phyloP scores from a whole-genome alignment of 1,140 invertebrate species.

The Drosophila ercepeae region DNA sequence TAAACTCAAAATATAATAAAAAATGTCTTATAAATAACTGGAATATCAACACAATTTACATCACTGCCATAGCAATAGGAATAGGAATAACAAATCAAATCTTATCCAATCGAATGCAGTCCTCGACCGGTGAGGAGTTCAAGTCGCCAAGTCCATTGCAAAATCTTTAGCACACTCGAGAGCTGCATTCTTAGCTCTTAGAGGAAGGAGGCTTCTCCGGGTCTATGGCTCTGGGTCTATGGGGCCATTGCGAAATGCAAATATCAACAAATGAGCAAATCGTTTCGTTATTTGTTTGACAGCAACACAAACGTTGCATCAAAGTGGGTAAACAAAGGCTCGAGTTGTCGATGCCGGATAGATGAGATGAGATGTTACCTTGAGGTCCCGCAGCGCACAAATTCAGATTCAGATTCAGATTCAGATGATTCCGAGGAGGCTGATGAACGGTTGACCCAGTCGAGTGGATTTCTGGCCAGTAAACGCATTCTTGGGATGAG shows the following conservation, averaged over 20 bases:
- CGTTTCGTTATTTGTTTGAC: slow-evolving; percentile 76
- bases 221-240: slow-evolving; percentile 7
- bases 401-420: slow-evolving; percentile 1
- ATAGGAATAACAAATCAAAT: background rate
- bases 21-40: background rate
- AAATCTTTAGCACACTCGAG: slow-evolving; percentile 64
- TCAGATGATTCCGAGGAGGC: too few species aligned
- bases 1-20: background rate
- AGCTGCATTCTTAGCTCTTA: slow-evolving; percentile 35
- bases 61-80: background rate
- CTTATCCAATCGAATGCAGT: slow-evolving; percentile 3
- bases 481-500: slow-evolving; percentile 16
- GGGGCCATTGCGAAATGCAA: slow-evolving; percentile 67
- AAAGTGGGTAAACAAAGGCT: slow-evolving; percentile 67
- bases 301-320: slow-evolving; percentile 65
- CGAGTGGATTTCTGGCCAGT: slow-evolving; percentile 70
- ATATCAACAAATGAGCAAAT: slow-evolving; percentile 76
- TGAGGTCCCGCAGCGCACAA: slow-evolving; percentile 31
- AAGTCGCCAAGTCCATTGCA: slow-evolving; percentile 55
- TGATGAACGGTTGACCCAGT: slow-evolving; percentile 72
- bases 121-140: slow-evolving; percentile 57
- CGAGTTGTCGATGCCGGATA: slow-evolving; percentile 22
- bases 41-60: background rate
- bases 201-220: slow-evolving; percentile 1
- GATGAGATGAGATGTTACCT: slow-evolving; percentile 45